Evolutionary conservation across 2,888 invertebrate species (phyloP), one percentile per base, ranked within the genome.

Genomic region (Megamerina dolium): DNA sequence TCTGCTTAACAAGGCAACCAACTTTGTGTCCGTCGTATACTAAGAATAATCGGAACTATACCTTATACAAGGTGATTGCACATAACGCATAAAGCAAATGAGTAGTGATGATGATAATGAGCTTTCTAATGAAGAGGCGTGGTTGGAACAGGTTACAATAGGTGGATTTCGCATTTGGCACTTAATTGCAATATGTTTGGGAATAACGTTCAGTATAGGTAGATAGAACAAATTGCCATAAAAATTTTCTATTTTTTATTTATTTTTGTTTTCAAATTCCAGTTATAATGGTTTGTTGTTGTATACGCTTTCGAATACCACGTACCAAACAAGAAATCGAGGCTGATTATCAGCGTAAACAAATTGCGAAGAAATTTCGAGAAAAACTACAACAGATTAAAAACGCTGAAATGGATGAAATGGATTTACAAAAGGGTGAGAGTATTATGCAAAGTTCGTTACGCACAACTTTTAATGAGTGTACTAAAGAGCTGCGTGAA

Each of bases 251-350:
- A 30, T 31, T 16, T 30, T 37, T 6, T 31, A n/a, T 37, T 31
- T 19, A 39, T 18, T 35, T 37, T 30, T 20, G 30, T 21, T 21
- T 46, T 27, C 27, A 6, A 39, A 45, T 35, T 40, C 4, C 23
- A 90, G 90, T 87, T 48, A 82, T 93, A 51, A 80, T 90, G 62
- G 73, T 92, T 41, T 94, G 93, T 67, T 94, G 93, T 65, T 91
- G 92, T 64, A 80, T 91, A 59, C 85, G 87, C 53, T 88, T 92
- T 70, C 83, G 94, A 27, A 87, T 95, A 54, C 94, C 94, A 2
- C 77, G 94, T 41, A 94, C 94, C 1, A 93, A 93, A 67, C 92
- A 93, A 70, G 92, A 94, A 72, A 94, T 95, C 50, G 92, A 93
- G 67, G 92, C 91, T 0, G 91, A 94, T 70, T 91, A 87, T 70